A percentile compares a stretch with the other conserved stretches of the same genome.
phyloP scores from a whole-genome alignment of 2,888 invertebrate species.

The Pandemis cinnamomeana region DNA sequence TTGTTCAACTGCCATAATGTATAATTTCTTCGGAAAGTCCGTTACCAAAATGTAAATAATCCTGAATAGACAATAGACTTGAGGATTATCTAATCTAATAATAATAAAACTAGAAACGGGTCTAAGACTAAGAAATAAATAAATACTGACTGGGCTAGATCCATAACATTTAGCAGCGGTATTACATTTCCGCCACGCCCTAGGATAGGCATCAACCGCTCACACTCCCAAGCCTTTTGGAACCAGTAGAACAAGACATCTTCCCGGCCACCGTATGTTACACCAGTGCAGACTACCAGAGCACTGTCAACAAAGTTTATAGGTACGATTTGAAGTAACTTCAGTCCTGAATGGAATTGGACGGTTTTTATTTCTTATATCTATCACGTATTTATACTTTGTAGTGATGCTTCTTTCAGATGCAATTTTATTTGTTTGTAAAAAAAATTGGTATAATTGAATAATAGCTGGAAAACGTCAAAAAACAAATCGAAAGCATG shows the following conservation, averaged over 20 bases:
- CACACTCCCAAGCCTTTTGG: slow-evolving; percentile 87
- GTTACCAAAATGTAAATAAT: slow-evolving; percentile 75
- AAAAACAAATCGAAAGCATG: background rate
- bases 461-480: background rate
- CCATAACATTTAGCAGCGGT: slow-evolving; percentile 86
- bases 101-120: background rate
- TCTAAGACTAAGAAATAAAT: background rate
- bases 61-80: slow-evolving; percentile 56
- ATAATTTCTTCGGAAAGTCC: slow-evolving; percentile 84
- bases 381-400: too few relatives aligned
- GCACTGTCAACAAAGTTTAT: slow-evolving; percentile 56
- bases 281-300: slow-evolving; percentile 84
- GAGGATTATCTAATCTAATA: background rate
- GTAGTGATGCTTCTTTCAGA: too few relatives aligned
- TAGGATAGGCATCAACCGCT: slow-evolving; percentile 84
- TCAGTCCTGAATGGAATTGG: background rate
- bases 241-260: slow-evolving; percentile 86
- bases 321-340: too few relatives aligned
- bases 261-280: slow-evolving; percentile 87
- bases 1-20: slow-evolving; percentile 87
- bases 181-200: slow-evolving; percentile 84
- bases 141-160: slow-evolving; percentile 82
- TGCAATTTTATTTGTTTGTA: too few relatives aligned
- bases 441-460: background rate
- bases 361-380: too few relatives aligned